phyloP scores from a whole-genome alignment of 2,113 vertebrate genomes.

The Ophthalmolycus amberensis region DNA sequence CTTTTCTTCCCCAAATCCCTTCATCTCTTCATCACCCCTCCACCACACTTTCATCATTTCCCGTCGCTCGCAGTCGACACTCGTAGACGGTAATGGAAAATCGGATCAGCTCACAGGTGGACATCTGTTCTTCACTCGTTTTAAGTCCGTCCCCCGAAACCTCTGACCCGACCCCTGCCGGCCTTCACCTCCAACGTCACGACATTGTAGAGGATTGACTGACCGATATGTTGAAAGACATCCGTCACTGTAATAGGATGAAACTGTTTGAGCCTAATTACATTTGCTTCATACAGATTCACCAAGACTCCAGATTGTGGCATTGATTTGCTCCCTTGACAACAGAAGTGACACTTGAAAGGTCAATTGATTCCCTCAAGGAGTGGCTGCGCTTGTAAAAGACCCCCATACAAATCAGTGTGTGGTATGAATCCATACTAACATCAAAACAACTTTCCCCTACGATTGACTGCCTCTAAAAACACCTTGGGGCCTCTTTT shows the following conservation, averaged over 20 bases:
- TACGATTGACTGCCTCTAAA: constrained; percentile 25
- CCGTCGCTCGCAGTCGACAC: constrained; percentile 67
- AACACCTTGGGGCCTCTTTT: constrained; percentile 35
- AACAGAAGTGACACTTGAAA: constrained; percentile 59
- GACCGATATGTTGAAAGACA: constrained; percentile 56
- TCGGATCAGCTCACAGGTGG: constrained; percentile 69
- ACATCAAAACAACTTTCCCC: constrained; percentile 39
- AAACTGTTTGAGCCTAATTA: constrained; percentile 57
- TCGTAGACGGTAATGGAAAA: constrained; percentile 71
- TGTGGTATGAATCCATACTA: constrained; percentile 55
- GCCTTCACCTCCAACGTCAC: constrained; percentile 27
- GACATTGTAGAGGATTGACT: constrained; percentile 45
- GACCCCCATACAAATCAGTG: constrained; percentile 46
- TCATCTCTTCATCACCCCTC: constrained; percentile 55
- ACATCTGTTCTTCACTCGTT: constrained; percentile 62
- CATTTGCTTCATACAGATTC: constrained; percentile 53
- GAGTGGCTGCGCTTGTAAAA: constrained; percentile 46
- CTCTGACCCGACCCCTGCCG: constrained; percentile 16
- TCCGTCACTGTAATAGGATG: constrained; percentile 45
- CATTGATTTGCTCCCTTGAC: constrained; percentile 67
- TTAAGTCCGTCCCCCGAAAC: constrained; percentile 35
- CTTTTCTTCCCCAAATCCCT: constrained; percentile 56
- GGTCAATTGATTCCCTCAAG: constrained; percentile 66
- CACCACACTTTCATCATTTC: constrained; percentile 66
- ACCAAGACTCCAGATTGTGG: constrained; percentile 47